Conservation (phyloP, 2,113 vertebrate genomes). For the Pelecanus crispus region DNA sequence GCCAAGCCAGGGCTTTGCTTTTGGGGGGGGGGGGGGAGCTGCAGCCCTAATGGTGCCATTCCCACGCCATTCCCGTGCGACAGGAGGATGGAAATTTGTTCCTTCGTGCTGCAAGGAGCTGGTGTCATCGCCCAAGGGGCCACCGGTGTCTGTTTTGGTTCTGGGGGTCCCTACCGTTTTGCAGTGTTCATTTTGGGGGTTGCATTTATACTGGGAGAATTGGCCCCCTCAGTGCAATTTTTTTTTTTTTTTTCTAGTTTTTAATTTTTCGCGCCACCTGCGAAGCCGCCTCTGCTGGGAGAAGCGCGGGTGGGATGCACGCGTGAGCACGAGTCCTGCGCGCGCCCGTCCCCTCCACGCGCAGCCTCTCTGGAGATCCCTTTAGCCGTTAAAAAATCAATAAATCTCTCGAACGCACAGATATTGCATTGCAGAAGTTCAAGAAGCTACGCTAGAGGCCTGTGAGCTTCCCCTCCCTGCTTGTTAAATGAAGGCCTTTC, state of each 20-base stretch:
- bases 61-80: accelerated
- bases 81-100: background rate
- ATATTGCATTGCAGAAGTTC: background rate
- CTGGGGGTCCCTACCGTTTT: background rate
- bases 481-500: background rate
- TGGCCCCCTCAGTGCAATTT: background rate
- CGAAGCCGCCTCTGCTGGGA: background rate
- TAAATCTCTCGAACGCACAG: background rate
- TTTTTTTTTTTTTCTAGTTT: background rate
- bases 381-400: background rate
- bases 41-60: accelerated
- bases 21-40: background rate
- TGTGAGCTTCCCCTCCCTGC: background rate
- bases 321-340: accelerated
- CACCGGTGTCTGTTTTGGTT: background rate
- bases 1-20: background rate
- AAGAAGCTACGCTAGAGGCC: background rate
- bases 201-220: background rate
- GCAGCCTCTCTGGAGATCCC: background rate
- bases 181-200: background rate
- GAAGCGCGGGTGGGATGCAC: background rate
- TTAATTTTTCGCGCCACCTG: background rate
- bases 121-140: accelerated
- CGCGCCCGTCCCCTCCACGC: accelerated
- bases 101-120: background rate